These are phyloP conservation scores for Cherax quadricarinatus DNA, from an alignment of 1,140 invertebrate genomes.

Conservation along the genomic window DNA sequence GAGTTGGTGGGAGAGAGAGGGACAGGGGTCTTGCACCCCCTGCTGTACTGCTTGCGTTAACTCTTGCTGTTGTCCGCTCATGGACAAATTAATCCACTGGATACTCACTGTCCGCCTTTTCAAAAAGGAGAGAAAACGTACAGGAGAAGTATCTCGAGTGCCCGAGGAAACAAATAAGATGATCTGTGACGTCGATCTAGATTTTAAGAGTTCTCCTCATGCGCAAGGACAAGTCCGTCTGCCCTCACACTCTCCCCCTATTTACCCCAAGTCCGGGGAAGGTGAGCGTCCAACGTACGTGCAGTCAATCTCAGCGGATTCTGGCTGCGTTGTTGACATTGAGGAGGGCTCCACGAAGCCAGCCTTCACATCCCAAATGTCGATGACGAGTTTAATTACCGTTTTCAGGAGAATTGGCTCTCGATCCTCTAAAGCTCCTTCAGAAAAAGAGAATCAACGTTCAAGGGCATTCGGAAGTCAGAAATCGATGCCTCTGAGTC, in stretches of 20 bases:
- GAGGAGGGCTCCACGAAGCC: conserved; percentile 22
- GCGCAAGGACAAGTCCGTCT: conserved; percentile 29
- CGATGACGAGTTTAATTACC: conserved; percentile 65
- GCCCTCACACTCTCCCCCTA: background rate
- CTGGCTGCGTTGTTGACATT: conserved; percentile 58
- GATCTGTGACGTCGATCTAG: conserved; percentile 52
- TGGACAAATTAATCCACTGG: conserved; percentile 45
- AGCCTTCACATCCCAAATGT: conserved; percentile 36
- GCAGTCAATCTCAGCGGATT: conserved; percentile 67
- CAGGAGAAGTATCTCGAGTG: background rate
- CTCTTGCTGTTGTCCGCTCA: conserved; percentile 39
- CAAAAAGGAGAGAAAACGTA: conserved; percentile 21
- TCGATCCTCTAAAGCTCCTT: background rate
- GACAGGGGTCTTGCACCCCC: background rate
- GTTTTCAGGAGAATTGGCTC: conserved; percentile 40
- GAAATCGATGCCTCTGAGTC: conserved; percentile 27
- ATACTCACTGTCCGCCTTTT: background rate
- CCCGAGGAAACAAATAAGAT: conserved; percentile 27
- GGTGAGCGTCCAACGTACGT: conserved; percentile 52
- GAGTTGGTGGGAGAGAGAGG: conserved; percentile 25
- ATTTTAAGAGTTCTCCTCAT: conserved; percentile 41
- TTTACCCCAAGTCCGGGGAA: conserved; percentile 14
- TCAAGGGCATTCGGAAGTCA: background rate
- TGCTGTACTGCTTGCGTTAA: conserved; percentile 45
- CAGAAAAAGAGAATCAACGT: background rate